Evolutionary conservation across 2,888 invertebrate species (phyloP).

Genomic region (Rosalia funebris): DNA sequence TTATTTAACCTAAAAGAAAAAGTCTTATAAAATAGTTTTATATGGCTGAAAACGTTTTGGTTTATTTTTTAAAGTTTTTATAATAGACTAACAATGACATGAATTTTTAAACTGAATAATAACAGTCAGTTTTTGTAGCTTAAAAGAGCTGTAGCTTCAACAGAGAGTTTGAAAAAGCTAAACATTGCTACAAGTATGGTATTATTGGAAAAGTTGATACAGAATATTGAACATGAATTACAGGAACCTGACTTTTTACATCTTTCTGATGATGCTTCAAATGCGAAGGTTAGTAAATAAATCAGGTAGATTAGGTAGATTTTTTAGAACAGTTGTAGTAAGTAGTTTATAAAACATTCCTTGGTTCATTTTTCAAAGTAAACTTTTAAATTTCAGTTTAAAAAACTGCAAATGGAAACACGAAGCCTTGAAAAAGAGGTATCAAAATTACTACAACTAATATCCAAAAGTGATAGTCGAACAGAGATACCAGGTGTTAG

Average conservation of each 20-base stretch:
- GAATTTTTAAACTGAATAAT: too few species aligned
- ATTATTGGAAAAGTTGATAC: conserved; percentile 56
- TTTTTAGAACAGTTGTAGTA: too few species aligned
- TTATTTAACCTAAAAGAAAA: too few species aligned
- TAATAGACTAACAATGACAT: too few species aligned
- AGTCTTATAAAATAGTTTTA: too few species aligned
- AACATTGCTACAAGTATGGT: conserved; percentile 54
- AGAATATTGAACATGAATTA: conserved; percentile 56
- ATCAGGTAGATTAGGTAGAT: too few species aligned
- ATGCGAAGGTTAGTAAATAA: neutral
- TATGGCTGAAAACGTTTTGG: too few species aligned
- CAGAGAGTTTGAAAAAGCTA: conserved; percentile 49
- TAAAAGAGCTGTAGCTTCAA: conserved; percentile 34
- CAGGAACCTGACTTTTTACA: neutral
- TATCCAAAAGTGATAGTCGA: conserved; percentile 38
- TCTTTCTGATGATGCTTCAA: neutral
- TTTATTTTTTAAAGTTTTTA: too few species aligned
- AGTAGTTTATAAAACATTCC: too few species aligned
- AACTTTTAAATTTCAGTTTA: conserved; percentile 49
- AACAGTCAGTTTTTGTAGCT: too few species aligned
- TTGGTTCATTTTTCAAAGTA: too few species aligned
- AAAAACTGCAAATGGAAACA: conserved; percentile 54
- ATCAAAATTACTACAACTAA: conserved; percentile 46
- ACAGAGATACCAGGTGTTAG: neutral
- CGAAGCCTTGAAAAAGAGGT: conserved; percentile 54